Conservation (phyloP, 2,888 invertebrate species). For the Crematogaster levior region DNA sequence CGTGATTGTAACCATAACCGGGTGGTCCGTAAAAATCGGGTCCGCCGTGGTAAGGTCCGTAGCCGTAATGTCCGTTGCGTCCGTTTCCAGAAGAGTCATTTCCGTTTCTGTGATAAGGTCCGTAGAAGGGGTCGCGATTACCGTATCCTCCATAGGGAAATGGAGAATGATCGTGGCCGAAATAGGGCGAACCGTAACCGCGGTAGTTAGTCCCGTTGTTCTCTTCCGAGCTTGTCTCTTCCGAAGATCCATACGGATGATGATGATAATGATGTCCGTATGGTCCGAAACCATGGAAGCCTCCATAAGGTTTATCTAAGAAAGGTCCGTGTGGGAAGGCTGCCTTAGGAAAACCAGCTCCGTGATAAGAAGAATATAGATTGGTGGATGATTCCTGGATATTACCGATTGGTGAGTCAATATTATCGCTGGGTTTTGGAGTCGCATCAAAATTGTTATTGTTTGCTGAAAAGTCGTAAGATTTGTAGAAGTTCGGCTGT, state of each 20-base stretch:
- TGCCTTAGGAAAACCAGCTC: conserved; percentile 3
- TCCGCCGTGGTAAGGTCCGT: conserved; percentile 43
- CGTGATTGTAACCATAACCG: not conserved
- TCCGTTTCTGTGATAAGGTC: conserved; percentile 8
- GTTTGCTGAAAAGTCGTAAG: conserved; percentile 13
- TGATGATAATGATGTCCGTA: conserved; percentile 24
- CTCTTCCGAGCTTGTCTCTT: not conserved
- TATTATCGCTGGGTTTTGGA: not conserved
- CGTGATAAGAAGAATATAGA: conserved; percentile 20
- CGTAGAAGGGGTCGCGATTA: conserved; percentile 24
- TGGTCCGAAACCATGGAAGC: conserved; percentile 27
- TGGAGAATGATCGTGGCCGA: not conserved
- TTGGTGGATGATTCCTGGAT: conserved; percentile 32
- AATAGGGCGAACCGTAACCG: conserved; percentile 12
- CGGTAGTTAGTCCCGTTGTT: conserved; percentile 15
- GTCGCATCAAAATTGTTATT: not conserved
- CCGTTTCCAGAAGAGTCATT: conserved; percentile 18
- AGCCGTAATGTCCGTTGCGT: not conserved
- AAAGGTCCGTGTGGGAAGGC: conserved; percentile 28
- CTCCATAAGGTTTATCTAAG: conserved; percentile 19
- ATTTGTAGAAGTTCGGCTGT: not conserved
- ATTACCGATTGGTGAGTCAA: not conserved
- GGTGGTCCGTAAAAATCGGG: conserved; percentile 56
- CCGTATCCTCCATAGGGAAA: conserved; percentile 29
- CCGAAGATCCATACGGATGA: conserved; percentile 18